Base-by-base conservation (phyloP, 2,113 vertebrate species). In the Xiphorhynchus elegans region DNA sequence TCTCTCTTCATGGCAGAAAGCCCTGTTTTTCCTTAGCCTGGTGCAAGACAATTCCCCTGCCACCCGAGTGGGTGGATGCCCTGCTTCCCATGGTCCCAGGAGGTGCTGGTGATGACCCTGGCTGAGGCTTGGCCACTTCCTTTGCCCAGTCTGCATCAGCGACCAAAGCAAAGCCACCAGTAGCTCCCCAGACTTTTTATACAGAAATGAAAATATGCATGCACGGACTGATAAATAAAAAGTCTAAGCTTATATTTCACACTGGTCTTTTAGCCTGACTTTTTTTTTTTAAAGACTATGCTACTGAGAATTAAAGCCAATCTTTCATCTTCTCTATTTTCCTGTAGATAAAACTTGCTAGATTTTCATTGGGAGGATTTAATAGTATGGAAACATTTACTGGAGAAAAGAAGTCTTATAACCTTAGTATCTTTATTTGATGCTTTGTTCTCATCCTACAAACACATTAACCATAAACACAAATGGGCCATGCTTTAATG, bases 401-500 rank as follows among this genome's bases (percentile, higher is more conserved):
- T 72, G 33, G 67, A 58, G n/a, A 58, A 73, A 90, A 72, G 5
- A 76, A 84, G 7, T n/a, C 18, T 56, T 63, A 74, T 29, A 66
- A 62, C 1, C 8, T 39, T 56, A 60, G 16, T 40, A 62, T 37
- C 8, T 80, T 80, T 52, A 33, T 39, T 75, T 46, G 37, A 44
- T 46, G 44, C 19, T 37, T 11, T 72, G 64, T 75, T 58, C 46
- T 80, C 66, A 4, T 56, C 24, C 13, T 76, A 74, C 8, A 58
- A 56, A 80, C 11, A 67, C 10, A 69, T 73, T 84, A 89, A 26
- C 66, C 20, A 59, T 67, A 89, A 97, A 90, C 39, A 95, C 31
- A 97, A 97, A 97, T 87, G 64, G 60, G 23, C 44, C 72, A 56
- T 84, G 81, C 58, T 87, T 77, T 82, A 94, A 62, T 84, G 86